phyloP scores from a whole-genome alignment of 2,797 vertebrate species.

The Danio kyathit region DNA sequence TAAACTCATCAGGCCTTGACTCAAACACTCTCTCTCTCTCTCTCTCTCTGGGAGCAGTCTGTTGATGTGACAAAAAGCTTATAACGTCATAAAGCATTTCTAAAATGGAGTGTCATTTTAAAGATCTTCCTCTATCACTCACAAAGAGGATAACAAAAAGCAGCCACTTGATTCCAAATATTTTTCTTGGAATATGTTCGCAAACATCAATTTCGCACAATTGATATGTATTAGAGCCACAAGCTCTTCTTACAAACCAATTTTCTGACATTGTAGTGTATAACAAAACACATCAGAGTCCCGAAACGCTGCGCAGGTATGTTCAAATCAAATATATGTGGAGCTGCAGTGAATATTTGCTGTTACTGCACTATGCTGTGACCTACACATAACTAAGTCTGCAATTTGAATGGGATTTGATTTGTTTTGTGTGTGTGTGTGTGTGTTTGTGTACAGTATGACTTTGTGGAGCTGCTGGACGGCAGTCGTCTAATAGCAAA shows the following conservation, averaged over 20 bases:
- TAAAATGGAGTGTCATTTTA: constrained; percentile 24
- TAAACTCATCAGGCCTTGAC: constrained; percentile 48
- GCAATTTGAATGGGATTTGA: constrained; percentile 14
- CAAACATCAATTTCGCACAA: constrained; percentile 7
- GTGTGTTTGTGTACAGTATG: constrained; percentile 81
- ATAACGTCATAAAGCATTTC: constrained; percentile 1
- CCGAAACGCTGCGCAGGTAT: constrained; percentile 1
- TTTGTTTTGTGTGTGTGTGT: constrained; percentile 15
- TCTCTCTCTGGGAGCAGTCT: constrained; percentile 5
- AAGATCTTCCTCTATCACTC: not conserved
- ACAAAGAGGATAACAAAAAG: not conserved
- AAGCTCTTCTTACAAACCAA: constrained; percentile 6
- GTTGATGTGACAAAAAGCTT: not conserved
- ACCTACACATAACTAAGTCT: not conserved
- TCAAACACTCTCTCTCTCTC: not conserved
- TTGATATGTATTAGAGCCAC: constrained; percentile 1
- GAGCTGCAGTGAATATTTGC: not conserved
- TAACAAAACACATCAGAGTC: constrained; percentile 10
- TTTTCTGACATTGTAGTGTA: not conserved
- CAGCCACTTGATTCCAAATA: constrained; percentile 5
- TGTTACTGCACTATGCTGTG: constrained; percentile 8
- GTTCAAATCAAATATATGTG: constrained; percentile 8
- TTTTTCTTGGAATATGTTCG: not conserved
- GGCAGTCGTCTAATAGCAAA: constrained; percentile 93
- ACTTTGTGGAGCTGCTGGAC: constrained; percentile 96